Evolutionary conservation across 1,140 invertebrate genomes (phyloP).

Genomic region (Bombus confusus): DNA sequence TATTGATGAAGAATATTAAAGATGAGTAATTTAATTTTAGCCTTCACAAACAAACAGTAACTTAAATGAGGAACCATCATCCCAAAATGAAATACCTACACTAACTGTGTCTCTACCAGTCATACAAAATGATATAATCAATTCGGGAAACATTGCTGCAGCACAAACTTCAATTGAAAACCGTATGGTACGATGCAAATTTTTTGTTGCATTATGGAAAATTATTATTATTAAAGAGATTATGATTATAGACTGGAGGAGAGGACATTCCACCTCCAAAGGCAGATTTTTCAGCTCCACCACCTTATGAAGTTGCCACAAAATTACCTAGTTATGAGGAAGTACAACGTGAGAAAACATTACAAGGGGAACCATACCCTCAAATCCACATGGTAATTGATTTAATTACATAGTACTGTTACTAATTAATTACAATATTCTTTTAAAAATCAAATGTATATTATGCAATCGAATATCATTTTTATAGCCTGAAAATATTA

Average conservation of each 20-base stretch:
- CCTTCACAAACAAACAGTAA: conserved; percentile 50
- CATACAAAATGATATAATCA: conserved; percentile 58
- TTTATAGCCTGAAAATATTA: conserved; percentile 80
- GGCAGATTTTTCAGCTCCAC: conserved; percentile 91
- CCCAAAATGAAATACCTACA: conserved; percentile 58
- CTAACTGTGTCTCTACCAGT: conserved; percentile 70
- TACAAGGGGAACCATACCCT: conserved; percentile 86
- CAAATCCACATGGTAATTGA: conserved; percentile 76
- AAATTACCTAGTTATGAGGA: conserved; percentile 96
- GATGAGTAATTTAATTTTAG: conserved; percentile 34
- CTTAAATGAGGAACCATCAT: conserved; percentile 53
- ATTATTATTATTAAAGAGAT: conserved; percentile 12
- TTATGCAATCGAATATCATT: conserved; percentile 33
- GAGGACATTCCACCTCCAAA: conserved; percentile 90
- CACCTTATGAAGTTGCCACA: conserved; percentile 91
- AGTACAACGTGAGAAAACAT: conserved; percentile 91
- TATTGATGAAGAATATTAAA: not conserved
- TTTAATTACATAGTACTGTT: not conserved
- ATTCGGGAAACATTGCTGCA: conserved; percentile 57
- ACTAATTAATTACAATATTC: not conserved
- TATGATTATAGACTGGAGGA: conserved; percentile 49
- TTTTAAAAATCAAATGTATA: not conserved
- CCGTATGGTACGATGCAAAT: conserved; percentile 50
- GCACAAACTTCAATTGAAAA: conserved; percentile 53
- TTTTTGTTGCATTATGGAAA: not conserved